A percentile compares a stretch with the other conserved stretches of the same genome.
These are phyloP conservation scores for Drosophila anomelani DNA, from an alignment of 2,888 invertebrate genomes.

Conservation along the genomic window DNA sequence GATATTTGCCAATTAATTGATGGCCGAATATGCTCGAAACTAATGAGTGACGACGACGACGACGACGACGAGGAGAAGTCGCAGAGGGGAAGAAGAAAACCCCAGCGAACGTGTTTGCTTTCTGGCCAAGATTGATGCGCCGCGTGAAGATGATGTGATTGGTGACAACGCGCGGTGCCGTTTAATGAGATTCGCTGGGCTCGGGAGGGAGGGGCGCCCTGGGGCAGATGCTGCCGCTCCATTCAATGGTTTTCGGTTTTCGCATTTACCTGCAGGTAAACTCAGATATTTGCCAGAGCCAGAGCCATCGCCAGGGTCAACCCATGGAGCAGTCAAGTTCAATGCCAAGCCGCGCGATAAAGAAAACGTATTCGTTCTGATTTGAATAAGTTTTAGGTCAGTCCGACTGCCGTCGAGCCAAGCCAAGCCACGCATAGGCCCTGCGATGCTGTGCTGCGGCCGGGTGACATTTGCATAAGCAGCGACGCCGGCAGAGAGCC, in stretches of 20 bases:
- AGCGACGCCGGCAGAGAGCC: conserved; percentile 51
- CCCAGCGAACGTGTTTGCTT: conserved; percentile 37
- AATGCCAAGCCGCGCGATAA: conserved; percentile 52
- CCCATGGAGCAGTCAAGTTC: conserved; percentile 67
- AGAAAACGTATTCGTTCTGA: conserved; percentile 58
- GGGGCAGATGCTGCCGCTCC: background rate
- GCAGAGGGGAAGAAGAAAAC: conserved; percentile 1
- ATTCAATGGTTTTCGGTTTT: conserved; percentile 29
- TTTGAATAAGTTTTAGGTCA: conserved; percentile 80
- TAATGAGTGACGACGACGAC: conserved; percentile 1
- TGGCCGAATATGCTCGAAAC: conserved; percentile 25
- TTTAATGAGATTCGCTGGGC: conserved; percentile 58
- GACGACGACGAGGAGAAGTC: background rate
- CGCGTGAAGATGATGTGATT: conserved; percentile 37
- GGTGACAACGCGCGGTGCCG: conserved; percentile 51
- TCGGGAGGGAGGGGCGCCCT: background rate
- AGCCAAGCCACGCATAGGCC: conserved; percentile 8
- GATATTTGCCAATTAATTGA: conserved; percentile 44
- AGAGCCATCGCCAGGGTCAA: conserved; percentile 16
- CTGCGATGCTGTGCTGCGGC: background rate
- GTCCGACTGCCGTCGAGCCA: background rate
- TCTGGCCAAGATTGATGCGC: conserved; percentile 27
- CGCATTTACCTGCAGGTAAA: background rate
- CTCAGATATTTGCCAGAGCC: conserved; percentile 23
- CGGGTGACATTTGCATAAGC: conserved; percentile 68